A percentile compares a stretch with the other conserved stretches of the same genome.
Conservation (phyloP, 1,140 invertebrate species). For the Drosophila sp. region DNA sequence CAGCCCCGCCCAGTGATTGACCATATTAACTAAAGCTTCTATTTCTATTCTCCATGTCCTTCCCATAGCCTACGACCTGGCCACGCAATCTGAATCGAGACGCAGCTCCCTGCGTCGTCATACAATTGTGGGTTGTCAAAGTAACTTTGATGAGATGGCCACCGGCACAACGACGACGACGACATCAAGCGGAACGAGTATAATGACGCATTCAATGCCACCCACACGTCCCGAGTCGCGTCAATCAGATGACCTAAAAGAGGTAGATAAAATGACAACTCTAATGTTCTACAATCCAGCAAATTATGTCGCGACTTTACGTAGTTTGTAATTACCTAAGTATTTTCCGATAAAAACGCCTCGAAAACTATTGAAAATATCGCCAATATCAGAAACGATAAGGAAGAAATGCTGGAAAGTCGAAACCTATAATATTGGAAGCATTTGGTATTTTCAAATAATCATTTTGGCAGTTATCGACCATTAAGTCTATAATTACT, state of each 20-base stretch:
- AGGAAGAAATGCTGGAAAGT: neutral
- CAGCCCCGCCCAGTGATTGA: neutral
- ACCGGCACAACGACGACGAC: conserved; percentile 1
- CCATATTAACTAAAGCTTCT: conserved; percentile 25
- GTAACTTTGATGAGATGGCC: conserved; percentile 83
- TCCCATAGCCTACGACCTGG: conserved; percentile 89
- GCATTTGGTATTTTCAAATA: too few relatives aligned
- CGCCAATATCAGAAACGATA: too few relatives aligned
- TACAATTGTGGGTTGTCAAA: conserved; percentile 86
- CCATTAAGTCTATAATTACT: neutral
- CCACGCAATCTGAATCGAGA: conserved; percentile 89
- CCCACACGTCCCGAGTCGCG: conserved; percentile 87
- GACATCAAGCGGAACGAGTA: conserved; percentile 5
- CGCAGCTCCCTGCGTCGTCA: conserved; percentile 88
- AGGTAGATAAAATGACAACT: conserved; percentile 37
- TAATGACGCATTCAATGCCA: conserved; percentile 86
- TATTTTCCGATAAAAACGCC: neutral
- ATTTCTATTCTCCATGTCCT: conserved; percentile 16
- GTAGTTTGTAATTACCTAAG: neutral
- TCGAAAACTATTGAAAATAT: too few relatives aligned
- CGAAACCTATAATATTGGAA: neutral
- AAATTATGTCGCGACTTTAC: neutral
- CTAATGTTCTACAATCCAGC: neutral
- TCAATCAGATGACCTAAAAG: conserved; percentile 84
- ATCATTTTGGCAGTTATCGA: neutral